A percentile compares a stretch with the other conserved stretches of the same genome.
Evolutionary conservation across 2,888 invertebrate genomes (phyloP).

Genomic region (Ischnura elegans): DNA sequence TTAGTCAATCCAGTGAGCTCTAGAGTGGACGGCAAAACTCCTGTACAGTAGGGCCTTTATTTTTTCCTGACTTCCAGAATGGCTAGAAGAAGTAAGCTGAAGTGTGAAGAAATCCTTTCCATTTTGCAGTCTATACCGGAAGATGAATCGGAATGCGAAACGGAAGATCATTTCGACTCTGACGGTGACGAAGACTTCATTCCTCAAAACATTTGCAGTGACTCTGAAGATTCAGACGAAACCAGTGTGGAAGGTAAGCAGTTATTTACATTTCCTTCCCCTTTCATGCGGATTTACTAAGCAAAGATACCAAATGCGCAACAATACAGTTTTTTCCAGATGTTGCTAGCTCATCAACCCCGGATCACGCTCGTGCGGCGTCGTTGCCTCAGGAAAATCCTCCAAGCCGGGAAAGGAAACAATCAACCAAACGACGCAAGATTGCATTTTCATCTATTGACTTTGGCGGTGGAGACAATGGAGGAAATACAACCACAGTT

Average conservation of each 20-base stretch:
- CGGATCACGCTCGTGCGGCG: not conserved
- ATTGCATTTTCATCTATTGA: not conserved
- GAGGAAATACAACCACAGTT: not conserved
- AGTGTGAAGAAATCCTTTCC: not conserved
- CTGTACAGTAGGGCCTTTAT: not conserved
- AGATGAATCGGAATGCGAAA: not conserved
- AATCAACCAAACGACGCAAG: not conserved
- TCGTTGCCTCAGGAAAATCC: not conserved
- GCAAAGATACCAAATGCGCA: not conserved
- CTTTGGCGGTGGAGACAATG: not conserved
- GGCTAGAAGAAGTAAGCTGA: not conserved
- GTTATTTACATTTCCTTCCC: not conserved
- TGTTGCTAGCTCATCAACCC: not conserved
- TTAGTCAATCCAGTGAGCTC: too few relatives aligned
- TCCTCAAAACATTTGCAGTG: not conserved
- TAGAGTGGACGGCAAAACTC: too few relatives aligned
- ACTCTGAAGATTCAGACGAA: not conserved
- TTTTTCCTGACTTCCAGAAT: not conserved
- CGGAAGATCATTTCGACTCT: conserved; percentile 1
- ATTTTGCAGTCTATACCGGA: not conserved
- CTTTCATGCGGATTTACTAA: not conserved
- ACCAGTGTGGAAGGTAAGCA: not conserved
- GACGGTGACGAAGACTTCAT: not conserved
- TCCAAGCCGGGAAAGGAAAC: not conserved
- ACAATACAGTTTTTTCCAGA: not conserved